These are phyloP conservation scores for cat (Felis catus) DNA, from an alignment of 2,113 vertebrate genomes.

Conservation along the genomic window F.catus_Fca126_mat1.0 CM031419.1:82979001-82979500, in stretches of 20 bases:
- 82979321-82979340: not conserved
- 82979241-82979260: not conserved
- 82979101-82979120: not conserved
- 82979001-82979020: not conserved
- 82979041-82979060: not conserved
- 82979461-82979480: not conserved
- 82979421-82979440: not conserved
- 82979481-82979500: not conserved
- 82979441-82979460: not conserved
- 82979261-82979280: not conserved
- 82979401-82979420: not conserved
- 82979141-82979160: not conserved
- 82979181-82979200: not conserved
- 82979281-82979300: not conserved
- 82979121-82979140: not conserved
- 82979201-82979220: not conserved
- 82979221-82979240: not conserved
- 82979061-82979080: not conserved
- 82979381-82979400: not conserved
- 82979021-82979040: not conserved
- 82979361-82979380: not conserved
- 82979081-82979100: not conserved
- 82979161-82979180: not conserved
- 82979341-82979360: not conserved
- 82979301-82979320: not conserved